Conservation (phyloP, 2,797 vertebrate species). For the Sciurus carolinensis region DNA sequence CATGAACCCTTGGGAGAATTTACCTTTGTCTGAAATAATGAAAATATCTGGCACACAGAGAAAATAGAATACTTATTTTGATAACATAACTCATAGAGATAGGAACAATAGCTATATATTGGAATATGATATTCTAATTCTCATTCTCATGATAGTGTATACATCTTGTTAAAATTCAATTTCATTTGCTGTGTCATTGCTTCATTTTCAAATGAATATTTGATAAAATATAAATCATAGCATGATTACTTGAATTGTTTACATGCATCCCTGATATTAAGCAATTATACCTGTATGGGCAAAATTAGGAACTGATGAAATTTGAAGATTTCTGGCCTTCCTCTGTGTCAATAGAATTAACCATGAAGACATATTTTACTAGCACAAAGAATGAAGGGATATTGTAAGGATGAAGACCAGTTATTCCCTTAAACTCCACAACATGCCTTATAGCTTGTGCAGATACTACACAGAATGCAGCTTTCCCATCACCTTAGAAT, state of each 20-base stretch:
- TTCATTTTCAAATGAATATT: slow-evolving; percentile 37
- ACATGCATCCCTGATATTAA: slow-evolving; percentile 34
- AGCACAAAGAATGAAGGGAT: background rate
- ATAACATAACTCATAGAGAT: slow-evolving; percentile 1
- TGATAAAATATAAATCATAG: slow-evolving; percentile 34
- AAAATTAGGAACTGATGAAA: slow-evolving; percentile 51
- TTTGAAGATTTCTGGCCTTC: slow-evolving; percentile 28
- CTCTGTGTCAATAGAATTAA: slow-evolving; percentile 44
- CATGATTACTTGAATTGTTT: slow-evolving; percentile 23
- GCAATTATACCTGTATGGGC: background rate
- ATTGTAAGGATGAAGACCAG: slow-evolving; percentile 20
- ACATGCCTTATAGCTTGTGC: background rate
- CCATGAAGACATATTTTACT: slow-evolving; percentile 39
- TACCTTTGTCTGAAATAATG: slow-evolving; percentile 17
- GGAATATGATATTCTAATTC: background rate
- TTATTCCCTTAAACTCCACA: slow-evolving; percentile 12
- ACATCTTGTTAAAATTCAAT: background rate
- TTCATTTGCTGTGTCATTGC: background rate
- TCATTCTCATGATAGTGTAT: background rate
- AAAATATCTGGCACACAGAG: background rate
- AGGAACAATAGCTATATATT: slow-evolving; percentile 2
- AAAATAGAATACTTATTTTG: slow-evolving; percentile 34
- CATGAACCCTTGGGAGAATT: background rate
- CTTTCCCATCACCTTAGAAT: slow-evolving; percentile 4
- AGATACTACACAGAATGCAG: slow-evolving; percentile 30